Evolutionary conservation across 2,888 invertebrate species (phyloP), one percentile per base, ranked within the genome.

Genomic region (Panopea generosa): DNA sequence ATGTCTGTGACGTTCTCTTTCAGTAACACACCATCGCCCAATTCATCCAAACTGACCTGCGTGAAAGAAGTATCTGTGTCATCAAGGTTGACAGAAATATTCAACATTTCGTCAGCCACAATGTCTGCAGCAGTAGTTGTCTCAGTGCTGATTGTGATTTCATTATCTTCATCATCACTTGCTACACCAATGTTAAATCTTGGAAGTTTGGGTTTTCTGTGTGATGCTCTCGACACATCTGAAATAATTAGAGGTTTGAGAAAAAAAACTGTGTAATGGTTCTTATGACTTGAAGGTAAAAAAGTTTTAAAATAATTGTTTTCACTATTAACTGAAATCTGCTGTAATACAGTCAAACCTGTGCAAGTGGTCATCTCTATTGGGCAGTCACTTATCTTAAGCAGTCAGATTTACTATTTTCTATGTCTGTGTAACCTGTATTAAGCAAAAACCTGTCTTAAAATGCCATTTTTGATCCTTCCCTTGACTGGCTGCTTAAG

Each of bases 181-280:
- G 72, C 77, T n/a, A 60, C 72, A 26, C 77, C 77, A 14, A 77
- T 77, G 61, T 77, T 77, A 24, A 65, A 77, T 27, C 77, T 20
- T 11, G 77, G 77, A 0, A 69, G 72, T 26, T 77, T 77, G 3
- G 77, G 77, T n/a, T 77, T 77, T 38, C 77, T 59, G 56, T 77
- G 72, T 2, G 77, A 77, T n/a, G 77, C 77, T 56, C 77, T 45
- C 18, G 77, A 77, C 11, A 66, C 67, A 65, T 77, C 77, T 73
- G 38, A 53, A 45, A 20, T 20, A 40, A 40, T 7, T 40, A 40
- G 9, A 40, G 40, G 57, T 52, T 27, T 6, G n/a, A 38, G 33
- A 49, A 49, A 14, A 20, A 38, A n/a, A 56, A 18, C 18, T 2
- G n/a, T n/a, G n/a, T n/a, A n/a, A n/a, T n/a, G n/a, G n/a, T 3